Conservation (phyloP, 2,113 vertebrate species). For the Charina bottae region DNA sequence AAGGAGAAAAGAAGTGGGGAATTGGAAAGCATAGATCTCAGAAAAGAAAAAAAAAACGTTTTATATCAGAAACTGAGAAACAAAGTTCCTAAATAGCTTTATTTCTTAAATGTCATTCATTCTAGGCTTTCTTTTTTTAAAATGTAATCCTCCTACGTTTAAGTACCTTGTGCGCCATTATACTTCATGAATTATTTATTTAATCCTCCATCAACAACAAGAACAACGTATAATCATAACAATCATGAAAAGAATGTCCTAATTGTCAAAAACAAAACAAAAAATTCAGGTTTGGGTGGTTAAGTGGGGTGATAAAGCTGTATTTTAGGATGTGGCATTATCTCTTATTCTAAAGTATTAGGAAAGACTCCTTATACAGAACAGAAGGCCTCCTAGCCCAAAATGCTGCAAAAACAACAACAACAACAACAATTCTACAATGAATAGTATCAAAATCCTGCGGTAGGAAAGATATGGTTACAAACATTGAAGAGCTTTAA, state of each 20-base stretch:
- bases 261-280: slow-evolving; percentile 31
- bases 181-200: slow-evolving; percentile 45
- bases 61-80: neutral
- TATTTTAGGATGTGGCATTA: slow-evolving; percentile 50
- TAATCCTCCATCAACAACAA: slow-evolving; percentile 37
- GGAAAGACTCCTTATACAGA: slow-evolving; percentile 55
- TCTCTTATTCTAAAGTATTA: slow-evolving; percentile 60
- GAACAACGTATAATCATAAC: neutral
- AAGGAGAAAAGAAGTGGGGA: neutral
- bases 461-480: neutral
- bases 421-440: slow-evolving; percentile 34
- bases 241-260: neutral
- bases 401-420: neutral
- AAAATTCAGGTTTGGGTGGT: slow-evolving; percentile 27
- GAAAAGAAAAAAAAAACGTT: neutral
- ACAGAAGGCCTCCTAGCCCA: slow-evolving; percentile 47
- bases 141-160: slow-evolving; percentile 6
- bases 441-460: neutral
- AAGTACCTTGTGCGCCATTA: neutral
- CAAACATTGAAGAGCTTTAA: neutral
- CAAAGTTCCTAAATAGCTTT: neutral
- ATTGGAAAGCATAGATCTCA: neutral
- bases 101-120: neutral
- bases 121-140: neutral
- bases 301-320: slow-evolving; percentile 27